Percentiles rank a stretch among this genome's conserved stretches.
phyloP scores from a whole-genome alignment of 2,888 invertebrate genomes.

The Habrosyne pyritoides region DNA sequence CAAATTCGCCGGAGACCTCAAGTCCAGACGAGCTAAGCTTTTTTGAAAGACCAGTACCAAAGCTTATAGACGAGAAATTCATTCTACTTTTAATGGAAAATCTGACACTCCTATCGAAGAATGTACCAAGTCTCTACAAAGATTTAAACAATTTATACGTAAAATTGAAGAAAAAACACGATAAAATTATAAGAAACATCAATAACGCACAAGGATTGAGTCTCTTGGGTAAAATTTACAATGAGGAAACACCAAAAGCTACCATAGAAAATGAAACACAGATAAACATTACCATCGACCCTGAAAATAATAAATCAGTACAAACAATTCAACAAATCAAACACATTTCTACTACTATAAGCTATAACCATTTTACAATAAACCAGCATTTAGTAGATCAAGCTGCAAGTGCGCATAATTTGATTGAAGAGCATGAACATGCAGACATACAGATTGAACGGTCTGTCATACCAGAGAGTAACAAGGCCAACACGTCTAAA shows the following conservation, averaged over 20 bases:
- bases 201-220: slow-evolving; percentile 49
- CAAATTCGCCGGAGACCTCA: slow-evolving; percentile 14
- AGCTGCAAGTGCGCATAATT: background rate
- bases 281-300: slow-evolving; percentile 23
- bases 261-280: slow-evolving; percentile 44
- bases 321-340: slow-evolving; percentile 1
- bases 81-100: slow-evolving; percentile 66
- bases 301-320: slow-evolving; percentile 16
- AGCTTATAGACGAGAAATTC: slow-evolving; percentile 64
- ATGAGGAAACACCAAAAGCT: slow-evolving; percentile 35
- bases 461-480: background rate
- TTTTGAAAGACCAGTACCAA: slow-evolving; percentile 49
- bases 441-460: background rate
- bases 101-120: slow-evolving; percentile 57
- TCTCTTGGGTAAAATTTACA: slow-evolving; percentile 63
- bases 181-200: slow-evolving; percentile 43
- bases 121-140: slow-evolving; percentile 53
- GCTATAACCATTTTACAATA: background rate
- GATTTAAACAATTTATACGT: slow-evolving; percentile 58
- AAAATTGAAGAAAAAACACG: slow-evolving; percentile 58
- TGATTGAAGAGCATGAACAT: background rate
- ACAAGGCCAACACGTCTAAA: background rate
- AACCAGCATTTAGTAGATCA: background rate
- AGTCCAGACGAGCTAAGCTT: slow-evolving; percentile 36
- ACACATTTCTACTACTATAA: background rate